phyloP scores from a whole-genome alignment of 1,140 invertebrate genomes.

The Philotrypesis tridentata region DNA sequence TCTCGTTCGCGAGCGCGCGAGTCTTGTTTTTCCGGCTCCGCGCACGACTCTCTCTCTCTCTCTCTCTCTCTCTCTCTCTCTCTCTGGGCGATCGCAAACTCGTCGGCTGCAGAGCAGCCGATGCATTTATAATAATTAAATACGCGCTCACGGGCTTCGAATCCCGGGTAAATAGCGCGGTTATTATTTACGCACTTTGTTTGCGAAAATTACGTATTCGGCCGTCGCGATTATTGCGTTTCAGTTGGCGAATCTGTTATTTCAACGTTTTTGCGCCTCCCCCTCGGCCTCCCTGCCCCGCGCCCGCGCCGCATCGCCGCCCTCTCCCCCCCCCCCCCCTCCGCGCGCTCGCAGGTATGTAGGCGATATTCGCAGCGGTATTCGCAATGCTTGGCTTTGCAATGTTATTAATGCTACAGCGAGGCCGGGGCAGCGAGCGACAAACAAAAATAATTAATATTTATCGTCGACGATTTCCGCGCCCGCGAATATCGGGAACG shows the following conservation, averaged over 20 bases:
- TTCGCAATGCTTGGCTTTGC: conserved; percentile 60
- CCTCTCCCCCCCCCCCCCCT: no score
- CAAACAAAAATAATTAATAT: conserved; percentile 76
- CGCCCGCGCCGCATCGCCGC: no score
- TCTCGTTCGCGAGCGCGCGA: no score
- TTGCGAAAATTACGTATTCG: conserved; percentile 74
- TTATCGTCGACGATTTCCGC: conserved; percentile 74
- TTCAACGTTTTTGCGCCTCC: conserved; percentile 72
- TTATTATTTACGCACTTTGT: conserved; percentile 74
- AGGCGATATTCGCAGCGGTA: conserved; percentile 51
- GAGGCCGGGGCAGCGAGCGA: conserved; percentile 61
- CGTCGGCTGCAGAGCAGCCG: conserved; percentile 22
- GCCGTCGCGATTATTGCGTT: conserved; percentile 71
- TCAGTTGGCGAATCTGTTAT: conserved; percentile 70
- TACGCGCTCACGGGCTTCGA: conserved; percentile 55
- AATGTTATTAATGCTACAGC: conserved; percentile 73
- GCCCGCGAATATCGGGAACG: conserved; percentile 64
- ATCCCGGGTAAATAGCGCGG: conserved; percentile 65
- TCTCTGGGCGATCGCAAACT: no score
- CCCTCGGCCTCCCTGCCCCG: no score
- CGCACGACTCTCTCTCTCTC: conserved; percentile 4
- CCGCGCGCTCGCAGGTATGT: conserved; percentile 51
- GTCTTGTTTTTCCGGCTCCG: conserved; percentile 11
- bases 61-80: conserved; percentile 1
- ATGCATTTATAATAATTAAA: conserved; percentile 64